A percentile compares a stretch with the other conserved stretches of the same genome.
These are phyloP conservation scores for Steatornis caripensis DNA, from an alignment of 2,113 vertebrate genomes.

Conservation along the genomic window DNA sequence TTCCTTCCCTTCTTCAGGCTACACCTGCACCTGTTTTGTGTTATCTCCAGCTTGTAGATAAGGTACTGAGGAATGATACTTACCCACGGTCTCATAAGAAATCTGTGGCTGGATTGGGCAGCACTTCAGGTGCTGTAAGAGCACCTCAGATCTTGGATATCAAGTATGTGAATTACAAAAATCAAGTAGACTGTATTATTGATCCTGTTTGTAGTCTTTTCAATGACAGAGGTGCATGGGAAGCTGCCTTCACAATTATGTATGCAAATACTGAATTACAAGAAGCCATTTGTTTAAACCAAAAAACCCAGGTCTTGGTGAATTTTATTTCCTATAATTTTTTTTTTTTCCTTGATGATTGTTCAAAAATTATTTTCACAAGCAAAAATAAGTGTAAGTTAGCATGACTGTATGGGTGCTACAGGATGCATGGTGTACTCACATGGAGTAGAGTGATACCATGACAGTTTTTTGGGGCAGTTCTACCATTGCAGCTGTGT, in stretches of 20 bases:
- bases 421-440: too few species aligned
- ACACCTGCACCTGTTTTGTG: background rate
- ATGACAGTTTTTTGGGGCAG: background rate
- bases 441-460: rapidly evolving
- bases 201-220: background rate
- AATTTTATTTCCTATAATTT: background rate
- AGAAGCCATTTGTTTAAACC: background rate
- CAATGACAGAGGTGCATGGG: background rate
- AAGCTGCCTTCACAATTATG: background rate
- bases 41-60: background rate
- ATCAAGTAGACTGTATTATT: background rate
- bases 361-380: background rate
- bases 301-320: rapidly evolving
- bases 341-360: background rate
- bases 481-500: background rate
- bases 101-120: background rate
- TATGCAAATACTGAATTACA: background rate
- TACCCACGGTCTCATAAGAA: background rate
- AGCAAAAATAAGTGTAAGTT: background rate
- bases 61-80: background rate
- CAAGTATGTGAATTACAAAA: background rate
- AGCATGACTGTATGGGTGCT: background rate
- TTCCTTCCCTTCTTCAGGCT: background rate
- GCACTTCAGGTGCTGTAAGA: background rate
- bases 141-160: background rate